phyloP scores from a whole-genome alignment of 92 coral and sea anemone genomes.

The Bergia puertoricense region DNA sequence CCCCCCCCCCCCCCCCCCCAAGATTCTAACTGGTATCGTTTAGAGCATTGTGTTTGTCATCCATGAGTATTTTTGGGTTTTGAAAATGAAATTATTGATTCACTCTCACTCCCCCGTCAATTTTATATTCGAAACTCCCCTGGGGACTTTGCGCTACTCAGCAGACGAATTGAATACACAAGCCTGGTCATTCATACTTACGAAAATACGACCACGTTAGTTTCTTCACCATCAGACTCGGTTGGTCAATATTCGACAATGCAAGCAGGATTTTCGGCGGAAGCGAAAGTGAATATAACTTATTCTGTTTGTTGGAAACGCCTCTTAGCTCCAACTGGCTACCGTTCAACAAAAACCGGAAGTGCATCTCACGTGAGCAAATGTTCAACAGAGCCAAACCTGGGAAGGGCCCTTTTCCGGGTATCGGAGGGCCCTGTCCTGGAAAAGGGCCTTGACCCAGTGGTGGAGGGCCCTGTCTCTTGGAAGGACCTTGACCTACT shows the following conservation, averaged over 20 bases:
- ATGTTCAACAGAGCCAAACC: neutral
- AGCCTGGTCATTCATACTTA: neutral
- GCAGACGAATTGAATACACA: too few species aligned
- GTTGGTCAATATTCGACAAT: neutral
- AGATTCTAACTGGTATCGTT: too few species aligned
- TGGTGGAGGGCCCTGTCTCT: neutral
- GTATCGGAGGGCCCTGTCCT: neutral
- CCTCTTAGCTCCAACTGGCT: conserved; percentile 18
- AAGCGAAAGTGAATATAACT: neutral
- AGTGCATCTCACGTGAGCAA: conserved; percentile 6
- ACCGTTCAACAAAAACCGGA: conserved; percentile 16
- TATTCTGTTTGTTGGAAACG: neutral
- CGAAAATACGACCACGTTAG: neutral
- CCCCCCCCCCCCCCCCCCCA: too few species aligned
- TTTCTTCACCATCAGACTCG: neutral
- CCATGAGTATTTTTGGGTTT: too few species aligned
- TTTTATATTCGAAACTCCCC: too few species aligned
- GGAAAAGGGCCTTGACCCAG: neutral
- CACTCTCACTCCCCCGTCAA: too few species aligned
- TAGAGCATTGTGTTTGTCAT: too few species aligned
- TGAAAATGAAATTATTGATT: too few species aligned
- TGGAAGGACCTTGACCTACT: neutral
- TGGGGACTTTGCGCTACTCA: too few species aligned
- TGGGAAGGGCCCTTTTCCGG: neutral
- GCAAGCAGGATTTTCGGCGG: neutral